Evolutionary conservation across 2,113 vertebrate species (phyloP).

Genomic region (Ancistrus triradiatus): DNA sequence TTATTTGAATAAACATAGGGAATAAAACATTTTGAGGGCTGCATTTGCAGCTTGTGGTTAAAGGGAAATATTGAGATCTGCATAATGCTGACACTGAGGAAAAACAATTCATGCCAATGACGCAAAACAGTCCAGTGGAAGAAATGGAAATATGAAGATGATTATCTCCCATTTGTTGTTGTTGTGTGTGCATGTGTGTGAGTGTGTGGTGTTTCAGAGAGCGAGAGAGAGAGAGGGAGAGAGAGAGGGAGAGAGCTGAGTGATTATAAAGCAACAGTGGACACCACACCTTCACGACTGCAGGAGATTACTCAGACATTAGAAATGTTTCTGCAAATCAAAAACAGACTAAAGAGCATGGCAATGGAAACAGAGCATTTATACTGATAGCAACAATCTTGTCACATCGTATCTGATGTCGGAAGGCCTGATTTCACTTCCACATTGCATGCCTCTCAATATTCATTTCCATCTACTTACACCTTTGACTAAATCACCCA

Average conservation of each 20-base stretch:
- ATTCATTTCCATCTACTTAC: background rate
- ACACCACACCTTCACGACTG: slow-evolving; percentile 1
- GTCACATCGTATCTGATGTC: background rate
- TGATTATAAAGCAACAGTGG: slow-evolving; percentile 18
- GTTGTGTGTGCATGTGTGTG: too few relatives aligned
- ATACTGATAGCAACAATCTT: slow-evolving; percentile 3
- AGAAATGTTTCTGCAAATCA: slow-evolving; percentile 3
- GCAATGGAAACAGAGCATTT: background rate
- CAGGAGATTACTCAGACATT: slow-evolving; percentile 17
- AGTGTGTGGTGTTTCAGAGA: too few relatives aligned
- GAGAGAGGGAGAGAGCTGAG: slow-evolving; percentile 13
- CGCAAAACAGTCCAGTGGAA: background rate
- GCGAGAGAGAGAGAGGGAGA: too few relatives aligned
- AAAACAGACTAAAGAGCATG: background rate
- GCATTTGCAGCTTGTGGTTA: background rate
- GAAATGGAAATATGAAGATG: background rate
- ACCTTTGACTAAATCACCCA: too few relatives aligned
- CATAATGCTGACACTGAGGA: slow-evolving; percentile 5
- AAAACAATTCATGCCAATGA: background rate
- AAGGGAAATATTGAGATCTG: background rate
- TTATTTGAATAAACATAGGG: background rate
- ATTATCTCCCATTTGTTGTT: background rate
- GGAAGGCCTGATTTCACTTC: background rate
- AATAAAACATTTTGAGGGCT: background rate
- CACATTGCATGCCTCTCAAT: background rate